These are phyloP conservation scores for Agrochola lychnidis DNA, from an alignment of 2,888 invertebrate species.

Conservation along the genomic window DNA sequence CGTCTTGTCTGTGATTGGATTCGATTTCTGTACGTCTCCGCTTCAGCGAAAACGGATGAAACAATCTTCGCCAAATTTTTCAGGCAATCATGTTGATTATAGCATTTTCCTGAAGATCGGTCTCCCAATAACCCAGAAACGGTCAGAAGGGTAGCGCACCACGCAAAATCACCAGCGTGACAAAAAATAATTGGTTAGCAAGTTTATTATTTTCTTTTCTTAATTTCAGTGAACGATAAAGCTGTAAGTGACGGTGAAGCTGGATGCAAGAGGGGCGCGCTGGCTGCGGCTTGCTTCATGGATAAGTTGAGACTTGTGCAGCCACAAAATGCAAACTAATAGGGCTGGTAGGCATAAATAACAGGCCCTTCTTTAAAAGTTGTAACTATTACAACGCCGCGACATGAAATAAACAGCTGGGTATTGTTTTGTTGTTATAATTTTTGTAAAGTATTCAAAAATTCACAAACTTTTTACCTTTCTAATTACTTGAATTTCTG, in stretches of 20 bases:
- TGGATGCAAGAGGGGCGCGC: conserved; percentile 21
- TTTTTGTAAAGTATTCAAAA: not conserved
- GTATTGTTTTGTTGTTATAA: not conserved
- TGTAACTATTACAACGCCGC: not conserved
- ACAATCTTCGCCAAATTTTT: not conserved
- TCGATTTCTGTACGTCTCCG: not conserved
- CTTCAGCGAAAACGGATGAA: not conserved
- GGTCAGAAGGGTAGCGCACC: not conserved
- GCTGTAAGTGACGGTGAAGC: conserved; percentile 16
- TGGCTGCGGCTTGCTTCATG: conserved; percentile 14
- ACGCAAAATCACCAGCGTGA: not conserved
- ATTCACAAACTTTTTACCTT: not conserved
- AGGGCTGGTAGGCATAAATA: not conserved
- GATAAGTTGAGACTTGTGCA: not conserved
- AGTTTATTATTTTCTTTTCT: not conserved
- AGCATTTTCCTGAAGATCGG: not conserved
- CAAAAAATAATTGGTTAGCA: not conserved
- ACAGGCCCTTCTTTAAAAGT: not conserved
- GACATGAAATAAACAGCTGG: not conserved
- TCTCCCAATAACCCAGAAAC: not conserved
- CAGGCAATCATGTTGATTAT: not conserved
- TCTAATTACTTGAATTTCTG: not conserved
- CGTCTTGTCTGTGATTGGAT: not conserved
- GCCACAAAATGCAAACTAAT: not conserved
- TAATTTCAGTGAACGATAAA: conserved; percentile 21